Evolutionary conservation across 2,888 invertebrate species (phyloP), one percentile per base, ranked within the genome.

Genomic region (Andrena flavipes): DNA sequence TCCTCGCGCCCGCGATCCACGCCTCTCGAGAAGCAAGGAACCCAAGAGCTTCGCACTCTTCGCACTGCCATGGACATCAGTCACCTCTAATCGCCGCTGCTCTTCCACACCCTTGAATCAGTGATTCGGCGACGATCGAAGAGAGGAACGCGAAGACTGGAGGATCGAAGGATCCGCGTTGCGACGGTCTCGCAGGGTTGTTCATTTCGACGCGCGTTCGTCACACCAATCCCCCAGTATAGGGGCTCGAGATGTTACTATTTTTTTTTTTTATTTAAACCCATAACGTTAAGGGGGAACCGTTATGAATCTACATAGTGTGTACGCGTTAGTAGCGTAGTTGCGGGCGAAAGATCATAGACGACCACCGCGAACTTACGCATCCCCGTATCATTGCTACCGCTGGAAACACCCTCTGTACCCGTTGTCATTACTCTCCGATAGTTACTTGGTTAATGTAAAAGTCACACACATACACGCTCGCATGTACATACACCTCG

Each of bases 21-120:
- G 69, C 60, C 68, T 72, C 63, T 63, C 68, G 63, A 78, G 64
- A 74, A 51, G 64, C 69, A 65, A 79, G 75, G 73, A 84, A 67
- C 71, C 26, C 26, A 4, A 56, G 56, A 56, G 1, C 54, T n/a
- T n/a, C 54, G 68, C 79, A 80, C 81, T 85, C 79, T 78, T 84
- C 78, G 69, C 85, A 84, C 87, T 82, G 88, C 85, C 87, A 85
- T 71, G 82, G 77, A 82, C 81, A 80, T 82, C 84, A 78, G 81
- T 83, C 84, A 80, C 56, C 23, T 80, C 87, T 84, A 86, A 84
- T 87, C 84, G 88, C 76, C 79, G 82, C 76, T 84, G 74, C 68
- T 84, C 82, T 75, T 80, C 83, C 59, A 23, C 73, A 59, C 49
- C 63, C 26, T 35, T 35, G 51, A 20, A 49, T 35, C 8, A 23